These are phyloP conservation scores for Rhabdomys pumilio DNA, from an alignment of 2,797 vertebrate genomes.

Conservation along the genomic window DNA sequence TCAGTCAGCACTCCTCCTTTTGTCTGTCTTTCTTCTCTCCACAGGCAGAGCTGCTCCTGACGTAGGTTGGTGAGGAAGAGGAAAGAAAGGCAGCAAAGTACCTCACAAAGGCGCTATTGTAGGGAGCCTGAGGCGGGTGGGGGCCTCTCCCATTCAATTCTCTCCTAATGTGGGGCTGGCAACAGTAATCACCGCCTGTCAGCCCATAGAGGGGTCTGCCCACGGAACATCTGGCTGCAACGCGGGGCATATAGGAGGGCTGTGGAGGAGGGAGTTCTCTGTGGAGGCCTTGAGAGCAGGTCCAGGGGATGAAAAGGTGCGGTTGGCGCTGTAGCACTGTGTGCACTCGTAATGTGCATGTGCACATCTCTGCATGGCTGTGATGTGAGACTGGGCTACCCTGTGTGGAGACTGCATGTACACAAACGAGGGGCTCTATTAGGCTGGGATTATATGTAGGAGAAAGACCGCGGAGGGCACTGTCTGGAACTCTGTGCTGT, in stretches of 20 bases:
- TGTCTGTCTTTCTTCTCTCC: conserved; percentile 60
- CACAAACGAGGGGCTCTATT: too few species aligned
- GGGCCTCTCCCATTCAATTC: conserved; percentile 78
- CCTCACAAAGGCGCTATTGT: conserved; percentile 86
- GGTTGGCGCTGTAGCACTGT: background rate
- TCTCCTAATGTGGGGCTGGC: conserved; percentile 87
- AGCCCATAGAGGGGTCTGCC: conserved; percentile 84
- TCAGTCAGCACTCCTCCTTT: conserved; percentile 50
- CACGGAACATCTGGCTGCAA: conserved; percentile 86
- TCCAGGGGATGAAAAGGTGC: background rate
- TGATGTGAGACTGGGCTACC: background rate
- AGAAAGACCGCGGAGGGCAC: background rate
- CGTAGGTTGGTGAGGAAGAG: conserved; percentile 48
- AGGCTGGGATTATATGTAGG: background rate
- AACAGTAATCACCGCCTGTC: conserved; percentile 86
- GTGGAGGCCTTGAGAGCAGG: background rate
- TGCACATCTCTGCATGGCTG: background rate
- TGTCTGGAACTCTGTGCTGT: background rate
- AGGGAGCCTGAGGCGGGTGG: conserved; percentile 75
- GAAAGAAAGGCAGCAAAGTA: conserved; percentile 75
- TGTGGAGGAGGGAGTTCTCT: background rate
- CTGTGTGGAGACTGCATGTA: background rate
- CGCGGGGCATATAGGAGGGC: background rate
- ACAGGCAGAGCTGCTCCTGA: conserved; percentile 56
- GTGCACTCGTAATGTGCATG: rapidly evolving